Conservation (phyloP, 2,888 invertebrate genomes). For the Crematogaster levior region DNA sequence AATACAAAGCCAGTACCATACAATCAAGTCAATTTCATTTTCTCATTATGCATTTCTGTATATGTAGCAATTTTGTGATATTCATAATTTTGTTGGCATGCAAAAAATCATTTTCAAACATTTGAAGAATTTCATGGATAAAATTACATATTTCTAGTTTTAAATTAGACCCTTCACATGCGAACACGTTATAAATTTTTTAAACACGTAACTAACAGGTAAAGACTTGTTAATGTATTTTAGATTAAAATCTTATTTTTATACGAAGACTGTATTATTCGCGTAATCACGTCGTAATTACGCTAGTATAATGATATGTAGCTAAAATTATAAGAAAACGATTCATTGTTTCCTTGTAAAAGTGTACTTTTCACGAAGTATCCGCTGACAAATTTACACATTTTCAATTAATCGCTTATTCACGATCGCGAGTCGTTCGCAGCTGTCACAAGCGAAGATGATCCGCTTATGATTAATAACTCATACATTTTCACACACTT, state of each 20-base stretch:
- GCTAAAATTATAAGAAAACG: slow-evolving; percentile 22
- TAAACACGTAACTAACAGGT: slow-evolving; percentile 17
- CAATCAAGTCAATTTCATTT: slow-evolving; percentile 9
- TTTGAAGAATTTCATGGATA: neutral
- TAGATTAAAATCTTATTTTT: neutral
- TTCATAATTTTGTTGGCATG: slow-evolving; percentile 74
- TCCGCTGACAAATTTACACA: slow-evolving; percentile 9
- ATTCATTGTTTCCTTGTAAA: slow-evolving; percentile 10
- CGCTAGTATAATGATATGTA: slow-evolving; percentile 35
- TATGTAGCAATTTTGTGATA: slow-evolving; percentile 53
- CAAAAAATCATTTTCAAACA: slow-evolving; percentile 60
- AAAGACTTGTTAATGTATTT: slow-evolving; percentile 22
- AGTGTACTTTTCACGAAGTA: slow-evolving; percentile 23
- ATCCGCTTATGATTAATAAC: slow-evolving; percentile 57
- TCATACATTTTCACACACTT: slow-evolving; percentile 60
- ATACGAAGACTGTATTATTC: slow-evolving; percentile 26
- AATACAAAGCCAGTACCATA: slow-evolving; percentile 11
- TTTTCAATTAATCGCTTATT: slow-evolving; percentile 1
- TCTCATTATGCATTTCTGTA: slow-evolving; percentile 31
- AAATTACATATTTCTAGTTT: neutral
- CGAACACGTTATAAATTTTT: slow-evolving; percentile 20
- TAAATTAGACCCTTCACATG: slow-evolving; percentile 10
- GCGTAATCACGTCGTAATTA: neutral
- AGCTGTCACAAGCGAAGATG: slow-evolving; percentile 37
- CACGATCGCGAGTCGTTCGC: neutral